Conservation (phyloP, 2,888 invertebrate genomes). For the Himalopsyche tibetana region DNA sequence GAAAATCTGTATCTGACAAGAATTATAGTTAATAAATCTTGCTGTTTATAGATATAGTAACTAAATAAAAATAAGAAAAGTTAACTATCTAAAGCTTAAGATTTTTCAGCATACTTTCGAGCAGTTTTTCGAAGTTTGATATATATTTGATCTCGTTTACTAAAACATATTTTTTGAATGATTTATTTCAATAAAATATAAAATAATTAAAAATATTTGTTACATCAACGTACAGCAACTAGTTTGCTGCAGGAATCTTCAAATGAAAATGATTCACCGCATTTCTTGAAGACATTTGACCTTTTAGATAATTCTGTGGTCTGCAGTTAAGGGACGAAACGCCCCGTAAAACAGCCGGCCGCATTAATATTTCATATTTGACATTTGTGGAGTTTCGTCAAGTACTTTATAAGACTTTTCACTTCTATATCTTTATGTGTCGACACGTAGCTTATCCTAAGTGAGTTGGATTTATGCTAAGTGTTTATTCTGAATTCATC, state of each 20-base stretch:
- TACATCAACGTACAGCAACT: background rate
- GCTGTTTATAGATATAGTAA: too few relatives aligned
- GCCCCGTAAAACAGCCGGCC: conserved; percentile 15
- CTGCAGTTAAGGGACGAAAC: background rate
- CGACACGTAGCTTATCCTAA: background rate
- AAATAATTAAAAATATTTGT: too few relatives aligned
- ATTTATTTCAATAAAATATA: too few relatives aligned
- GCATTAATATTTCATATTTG: conserved; percentile 26
- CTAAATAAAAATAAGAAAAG: too few relatives aligned
- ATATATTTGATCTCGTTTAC: too few relatives aligned
- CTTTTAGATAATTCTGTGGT: background rate
- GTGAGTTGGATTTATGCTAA: conserved; percentile 8
- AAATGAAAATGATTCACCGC: background rate
- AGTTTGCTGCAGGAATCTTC: background rate
- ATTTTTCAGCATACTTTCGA: too few relatives aligned
- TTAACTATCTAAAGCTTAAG: too few relatives aligned
- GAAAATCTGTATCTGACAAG: too few relatives aligned
- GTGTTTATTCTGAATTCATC: background rate
- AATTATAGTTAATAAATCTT: too few relatives aligned
- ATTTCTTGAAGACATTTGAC: conserved; percentile 6
- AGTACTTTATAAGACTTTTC: conserved; percentile 1
- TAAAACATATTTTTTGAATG: too few relatives aligned
- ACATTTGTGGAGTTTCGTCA: conserved; percentile 12
- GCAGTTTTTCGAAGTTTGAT: too few relatives aligned
- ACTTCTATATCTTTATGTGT: conserved; percentile 8